Base-by-base conservation (phyloP, 2,113 vertebrate genomes). In the Diadophis punctatus region DNA sequence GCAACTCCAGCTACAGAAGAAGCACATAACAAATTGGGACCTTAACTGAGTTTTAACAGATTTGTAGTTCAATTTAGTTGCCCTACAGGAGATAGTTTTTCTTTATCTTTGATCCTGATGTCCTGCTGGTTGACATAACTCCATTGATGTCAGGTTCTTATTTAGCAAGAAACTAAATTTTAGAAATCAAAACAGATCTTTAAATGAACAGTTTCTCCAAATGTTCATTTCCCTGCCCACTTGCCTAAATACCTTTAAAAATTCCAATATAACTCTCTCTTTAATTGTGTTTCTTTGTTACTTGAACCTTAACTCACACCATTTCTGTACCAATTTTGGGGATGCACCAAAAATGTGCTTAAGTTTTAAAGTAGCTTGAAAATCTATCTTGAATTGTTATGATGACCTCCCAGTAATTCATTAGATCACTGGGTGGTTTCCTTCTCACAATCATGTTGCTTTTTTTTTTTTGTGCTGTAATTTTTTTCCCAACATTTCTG, bases 301-400 rank as follows among this genome's bases (percentile, higher is more conserved):
- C 96, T 97, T 97, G 93, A 95, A 96, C 95, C 95, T 97, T 96
- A 95, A 94, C 93, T 96, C 96, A 97, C 94, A 94, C 92, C 96
- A 95, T 96, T 96, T 97, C 96, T 96, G 94, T 93, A 97, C 95
- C 96, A 1, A 97, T 97, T 97, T 97, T 97, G 97, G 97, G 97
- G 96, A 96, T 97, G 97, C 97, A 98, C 97, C 98, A 97, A 98
- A 97, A 98, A 96, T 93, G 94, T 93, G 95, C 96, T 92, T 94
- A 95, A 96, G 80, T 94, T 96, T 97, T 94, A 94, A 96, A 97
- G 96, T 95, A 97, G 97, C 97, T 98, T 96, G 97, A 97, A 80
- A 93, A 98, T 89, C 87, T 97, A 97, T 97, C 97, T 98, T 98
- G 98, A 98, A 97, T 98, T 98, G 98, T 96, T 97, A 96, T 95